Conservation (phyloP, 2,797 vertebrate genomes). For the Gastrophryne carolinensis region DNA sequence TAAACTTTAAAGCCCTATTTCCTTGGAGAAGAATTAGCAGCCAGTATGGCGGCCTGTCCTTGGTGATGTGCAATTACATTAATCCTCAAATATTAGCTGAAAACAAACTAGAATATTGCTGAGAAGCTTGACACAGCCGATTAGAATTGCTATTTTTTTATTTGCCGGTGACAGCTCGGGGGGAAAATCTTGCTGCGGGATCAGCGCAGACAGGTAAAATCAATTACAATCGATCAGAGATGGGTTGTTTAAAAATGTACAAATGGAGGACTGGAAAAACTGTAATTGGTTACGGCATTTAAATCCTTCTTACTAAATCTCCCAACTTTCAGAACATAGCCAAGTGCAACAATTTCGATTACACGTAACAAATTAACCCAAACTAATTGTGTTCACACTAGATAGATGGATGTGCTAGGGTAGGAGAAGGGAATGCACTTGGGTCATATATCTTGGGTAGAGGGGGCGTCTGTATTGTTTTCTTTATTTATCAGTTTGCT, state of each 20-base stretch:
- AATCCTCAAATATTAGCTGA: constrained; percentile 49
- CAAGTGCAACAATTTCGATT: constrained; percentile 16
- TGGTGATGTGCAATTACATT: constrained; percentile 52
- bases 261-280: constrained; percentile 51
- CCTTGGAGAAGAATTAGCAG: constrained; percentile 25
- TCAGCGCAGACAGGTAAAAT: constrained; percentile 60
- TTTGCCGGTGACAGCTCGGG: constrained; percentile 52
- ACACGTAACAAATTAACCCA: constrained; percentile 3
- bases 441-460: too few relatives aligned
- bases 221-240: constrained; percentile 62
- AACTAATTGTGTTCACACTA: too few relatives aligned
- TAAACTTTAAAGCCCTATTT: constrained; percentile 11
- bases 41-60: constrained; percentile 37
- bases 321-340: neutral
- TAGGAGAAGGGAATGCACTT: too few relatives aligned
- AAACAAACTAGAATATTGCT: constrained; percentile 54
- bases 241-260: constrained; percentile 57
- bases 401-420: too few relatives aligned
- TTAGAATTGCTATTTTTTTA: constrained; percentile 62
- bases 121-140: constrained; percentile 48
- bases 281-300: constrained; percentile 42
- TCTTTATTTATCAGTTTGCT: too few relatives aligned
- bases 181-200: constrained; percentile 51
- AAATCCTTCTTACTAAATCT: constrained; percentile 35
- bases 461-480: too few relatives aligned